Evolutionary conservation across 1,140 invertebrate species (phyloP).

Genomic region (Formica exsecta): DNA sequence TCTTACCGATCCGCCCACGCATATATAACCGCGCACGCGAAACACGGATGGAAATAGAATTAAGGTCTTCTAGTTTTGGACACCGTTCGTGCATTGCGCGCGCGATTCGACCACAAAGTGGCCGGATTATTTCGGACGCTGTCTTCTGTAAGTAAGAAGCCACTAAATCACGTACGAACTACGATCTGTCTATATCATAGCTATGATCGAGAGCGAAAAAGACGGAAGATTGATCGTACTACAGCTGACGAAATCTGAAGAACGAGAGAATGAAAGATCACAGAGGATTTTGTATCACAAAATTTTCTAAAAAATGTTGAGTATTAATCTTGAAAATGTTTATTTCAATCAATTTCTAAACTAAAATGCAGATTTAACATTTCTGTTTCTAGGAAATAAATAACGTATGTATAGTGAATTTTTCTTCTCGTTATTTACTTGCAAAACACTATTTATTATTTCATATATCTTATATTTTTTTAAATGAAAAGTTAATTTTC

Average conservation of each 20-base stretch:
- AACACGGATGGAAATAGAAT: slow-evolving; percentile 68
- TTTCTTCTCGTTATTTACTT: background rate
- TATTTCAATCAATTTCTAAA: background rate
- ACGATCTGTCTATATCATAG: background rate
- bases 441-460: background rate
- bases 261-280: too few species aligned
- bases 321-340: background rate
- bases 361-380: background rate
- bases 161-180: slow-evolving; percentile 10
- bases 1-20: slow-evolving; percentile 69
- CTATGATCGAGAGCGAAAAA: background rate
- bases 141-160: background rate
- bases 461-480: background rate
- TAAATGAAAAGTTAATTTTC: background rate
- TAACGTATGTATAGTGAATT: background rate
- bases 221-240: background rate
- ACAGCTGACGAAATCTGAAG: background rate
- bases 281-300: too few species aligned
- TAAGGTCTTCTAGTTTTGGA: slow-evolving; percentile 61
- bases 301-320: background rate
- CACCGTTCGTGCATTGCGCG: slow-evolving; percentile 24
- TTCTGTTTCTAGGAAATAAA: background rate
- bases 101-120: slow-evolving; percentile 36
- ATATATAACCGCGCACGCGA: slow-evolving; percentile 42
- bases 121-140: slow-evolving; percentile 47